phyloP scores from a whole-genome alignment of 2,797 vertebrate species.

The Chaunax sp. region DNA sequence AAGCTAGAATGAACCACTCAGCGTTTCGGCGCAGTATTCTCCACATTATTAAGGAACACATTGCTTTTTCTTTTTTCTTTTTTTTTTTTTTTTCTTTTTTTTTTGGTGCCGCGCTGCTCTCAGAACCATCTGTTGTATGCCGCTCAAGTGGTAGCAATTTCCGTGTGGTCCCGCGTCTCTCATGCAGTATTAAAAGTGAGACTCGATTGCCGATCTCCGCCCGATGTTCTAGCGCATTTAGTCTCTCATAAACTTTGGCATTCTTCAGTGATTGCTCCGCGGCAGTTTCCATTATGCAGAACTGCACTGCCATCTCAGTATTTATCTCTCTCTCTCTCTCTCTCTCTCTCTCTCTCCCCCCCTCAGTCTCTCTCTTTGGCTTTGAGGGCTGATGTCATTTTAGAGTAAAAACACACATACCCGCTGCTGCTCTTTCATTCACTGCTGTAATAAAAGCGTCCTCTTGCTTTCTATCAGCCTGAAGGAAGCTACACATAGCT shows the following conservation, averaged over 20 bases:
- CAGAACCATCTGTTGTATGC: conserved; percentile 71
- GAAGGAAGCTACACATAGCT: conserved; percentile 1
- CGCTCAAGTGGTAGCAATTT: conserved; percentile 78
- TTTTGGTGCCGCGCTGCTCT: conserved; percentile 68
- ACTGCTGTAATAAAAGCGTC: conserved; percentile 24
- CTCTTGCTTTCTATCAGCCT: background rate
- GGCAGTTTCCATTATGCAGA: conserved; percentile 74
- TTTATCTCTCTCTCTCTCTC: conserved; percentile 37
- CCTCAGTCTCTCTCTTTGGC: background rate
- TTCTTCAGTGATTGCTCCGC: conserved; percentile 81
- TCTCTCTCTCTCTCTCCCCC: conserved; percentile 30
- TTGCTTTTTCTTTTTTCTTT: too few species aligned
- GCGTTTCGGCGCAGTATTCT: conserved; percentile 70
- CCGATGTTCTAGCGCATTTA: conserved; percentile 81
- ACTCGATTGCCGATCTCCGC: conserved; percentile 80
- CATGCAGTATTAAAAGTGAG: conserved; percentile 68
- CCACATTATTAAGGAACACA: conserved; percentile 75
- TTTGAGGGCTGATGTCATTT: conserved; percentile 47
- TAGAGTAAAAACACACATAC: conserved; percentile 22
- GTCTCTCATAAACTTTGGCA: conserved; percentile 84
- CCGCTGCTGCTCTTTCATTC: conserved; percentile 20
- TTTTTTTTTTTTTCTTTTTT: too few species aligned
- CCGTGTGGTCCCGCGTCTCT: conserved; percentile 65
- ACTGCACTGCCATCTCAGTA: conserved; percentile 49
- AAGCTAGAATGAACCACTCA: conserved; percentile 54